Evolutionary conservation across 2,888 invertebrate species (phyloP), one percentile per base, ranked within the genome.

Genomic region (Lepidochrysops patricia): DNA sequence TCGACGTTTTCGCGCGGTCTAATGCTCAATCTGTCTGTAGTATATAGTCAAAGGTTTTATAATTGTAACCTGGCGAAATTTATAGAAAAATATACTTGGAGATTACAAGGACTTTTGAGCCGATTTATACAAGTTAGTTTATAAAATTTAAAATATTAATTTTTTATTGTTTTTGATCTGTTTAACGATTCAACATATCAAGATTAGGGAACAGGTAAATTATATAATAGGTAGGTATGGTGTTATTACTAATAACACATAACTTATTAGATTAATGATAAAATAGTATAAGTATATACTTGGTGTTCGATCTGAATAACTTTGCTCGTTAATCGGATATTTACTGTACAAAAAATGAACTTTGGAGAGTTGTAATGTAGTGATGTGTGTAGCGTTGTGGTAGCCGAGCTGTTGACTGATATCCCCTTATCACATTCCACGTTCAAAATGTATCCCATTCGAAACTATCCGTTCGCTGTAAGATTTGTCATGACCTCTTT

Each of bases 401-500:
- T 6, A 29, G 29, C 6, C 6, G 29, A 23, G 43, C 43, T 19
- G 32, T 32, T 32, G 29, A 54, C 27, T 29, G 54, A 54, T 29
- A 54, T 9, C 54, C 19, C 19, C 4, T 54, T 54, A 54, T 54
- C 54, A 9, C 19, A 29, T 29, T 54, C 19, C 29, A 27, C 27
- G 26, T 27, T 52, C 26, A 26, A 52, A 52, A 52, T 52, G 27
- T 52, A 52, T 54, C 29, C 54, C 32, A 54, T 54, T 32, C 19
- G 54, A 32, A 54, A 54, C 54, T 32, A 54, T 19, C 54, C 27
- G 27, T 26, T 52, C 13, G 32, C 49, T 35, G 49, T 49, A 59
- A 57, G 61, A 59, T 58, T 61, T 59, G 58, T 61, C 57, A 57
- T 57, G 54, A 58, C 59, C 37, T 52, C 60, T 58, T 58, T 57